These are phyloP conservation scores for Mamestra brassicae DNA, from an alignment of 2,888 invertebrate genomes.

Conservation along the genomic window DNA sequence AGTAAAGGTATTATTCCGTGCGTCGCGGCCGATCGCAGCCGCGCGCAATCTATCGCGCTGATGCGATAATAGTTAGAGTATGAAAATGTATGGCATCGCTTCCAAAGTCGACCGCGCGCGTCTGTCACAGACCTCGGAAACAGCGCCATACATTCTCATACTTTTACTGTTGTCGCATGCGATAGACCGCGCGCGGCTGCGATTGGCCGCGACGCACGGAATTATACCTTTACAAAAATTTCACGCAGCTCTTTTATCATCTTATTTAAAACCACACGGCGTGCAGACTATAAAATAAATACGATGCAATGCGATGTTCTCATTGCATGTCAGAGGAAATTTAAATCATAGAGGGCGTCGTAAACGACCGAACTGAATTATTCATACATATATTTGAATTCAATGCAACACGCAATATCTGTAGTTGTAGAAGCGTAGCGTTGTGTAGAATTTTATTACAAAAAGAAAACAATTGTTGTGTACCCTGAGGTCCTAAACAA, in stretches of 20 bases:
- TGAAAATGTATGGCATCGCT: no score
- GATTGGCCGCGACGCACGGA: no score
- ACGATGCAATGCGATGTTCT: conserved; percentile 24
- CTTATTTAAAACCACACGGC: neutral
- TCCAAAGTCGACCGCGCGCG: no score
- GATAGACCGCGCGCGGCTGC: no score
- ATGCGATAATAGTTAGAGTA: no score
- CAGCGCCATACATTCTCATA: no score
- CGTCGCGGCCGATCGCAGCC: no score
- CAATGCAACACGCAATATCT: conserved; percentile 8
- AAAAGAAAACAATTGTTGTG: neutral
- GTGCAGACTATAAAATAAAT: conserved; percentile 17
- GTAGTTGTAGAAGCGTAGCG: neutral
- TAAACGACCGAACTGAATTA: conserved; percentile 29
- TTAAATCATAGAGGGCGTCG: conserved; percentile 23
- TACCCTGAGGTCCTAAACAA: no score
- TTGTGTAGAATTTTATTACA: neutral
- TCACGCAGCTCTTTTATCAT: neutral
- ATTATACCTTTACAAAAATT: neutral
- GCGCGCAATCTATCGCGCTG: no score
- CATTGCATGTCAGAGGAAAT: conserved; percentile 33
- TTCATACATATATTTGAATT: conserved; percentile 41
- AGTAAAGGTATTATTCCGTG: no score
- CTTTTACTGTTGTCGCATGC: no score
- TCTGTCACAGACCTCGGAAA: no score